Conservation (phyloP, 2,113 vertebrate species). For the Ptilorrhoa leucosticta region DNA sequence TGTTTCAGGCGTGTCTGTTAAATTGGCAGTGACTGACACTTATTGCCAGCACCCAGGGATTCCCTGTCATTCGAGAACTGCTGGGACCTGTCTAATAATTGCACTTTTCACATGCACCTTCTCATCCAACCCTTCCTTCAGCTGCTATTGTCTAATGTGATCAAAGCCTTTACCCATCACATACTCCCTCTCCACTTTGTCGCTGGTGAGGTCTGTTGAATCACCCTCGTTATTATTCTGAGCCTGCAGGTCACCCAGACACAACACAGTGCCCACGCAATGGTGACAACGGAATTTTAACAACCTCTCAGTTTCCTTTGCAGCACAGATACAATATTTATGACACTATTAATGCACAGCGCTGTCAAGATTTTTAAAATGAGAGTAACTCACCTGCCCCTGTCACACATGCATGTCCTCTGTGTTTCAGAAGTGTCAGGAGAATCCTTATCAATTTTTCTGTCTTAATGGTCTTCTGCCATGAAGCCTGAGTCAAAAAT, state of each 20-base stretch:
- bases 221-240: conserved; percentile 30
- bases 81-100: not conserved
- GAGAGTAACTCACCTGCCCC: conserved; percentile 33
- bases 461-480: conserved; percentile 22
- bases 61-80: not conserved
- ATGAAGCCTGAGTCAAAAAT: not conserved
- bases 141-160: conserved; percentile 21
- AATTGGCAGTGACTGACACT: conserved; percentile 52
- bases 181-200: conserved; percentile 22
- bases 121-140: not conserved
- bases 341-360: conserved; percentile 39
- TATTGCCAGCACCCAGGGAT: not conserved
- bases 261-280: conserved; percentile 18
- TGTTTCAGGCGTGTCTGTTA: not conserved
- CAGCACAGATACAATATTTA: conserved; percentile 56
- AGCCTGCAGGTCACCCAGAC: conserved; percentile 42
- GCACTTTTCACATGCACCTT: not conserved
- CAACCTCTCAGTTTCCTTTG: conserved; percentile 35
- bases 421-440: not conserved
- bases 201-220: conserved; percentile 13
- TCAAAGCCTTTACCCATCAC: conserved; percentile 42
- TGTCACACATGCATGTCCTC: not conserved
- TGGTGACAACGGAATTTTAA: conserved; percentile 48
- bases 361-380: conserved; percentile 45
- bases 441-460: conserved; percentile 35